Base-by-base conservation (phyloP, 2,888 invertebrate genomes). In the Augochlorella aurata region DNA sequence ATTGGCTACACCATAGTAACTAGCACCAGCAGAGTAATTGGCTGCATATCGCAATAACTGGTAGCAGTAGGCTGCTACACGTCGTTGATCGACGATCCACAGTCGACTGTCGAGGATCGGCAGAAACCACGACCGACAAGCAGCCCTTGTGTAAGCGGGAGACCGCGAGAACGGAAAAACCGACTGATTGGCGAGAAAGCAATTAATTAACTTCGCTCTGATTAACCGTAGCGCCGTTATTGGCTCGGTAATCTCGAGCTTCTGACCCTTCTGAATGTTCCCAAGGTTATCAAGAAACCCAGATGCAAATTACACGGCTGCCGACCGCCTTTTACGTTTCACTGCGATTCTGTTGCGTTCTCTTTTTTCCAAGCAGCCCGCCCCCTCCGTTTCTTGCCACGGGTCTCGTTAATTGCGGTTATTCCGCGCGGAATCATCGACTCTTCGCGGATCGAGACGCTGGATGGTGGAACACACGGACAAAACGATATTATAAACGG, bases 221-320 rank as follows among this genome's bases (percentile, higher is more conserved):
- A 77, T 77, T 82, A 83, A 69, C 66, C 29, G 50, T 75, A 50
- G 50, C 76, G 50, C n/a, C 49, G 21, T 24, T 29, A 63, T 68
- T 47, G 74, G 54, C 18, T 49, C 38, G 49, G 21, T n/a, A 67
- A 58, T 44, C 54, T 68, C 50, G 49, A 38, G 50, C 50, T 16
- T 76, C 29, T 18, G 49, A 21, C 7, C 12, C n/a, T 58, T 24
- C 58, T 24, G n/a, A 29, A 7, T n/a, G 29, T 63, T 16, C 49
- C 24, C 49, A 29, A 61, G 29, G 24, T 44, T 47, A 61, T 72
- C 12, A 72, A 72, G 45, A 58, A 24, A 45, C 16, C 65, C 44
- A n/a, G 44, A 65, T n/a, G 65, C 65, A 65, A 65, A 65, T 65
- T 65, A 65, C 38, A 65, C 10, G 44, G 65, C 44, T n/a, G 24